Evolutionary conservation across 2,888 invertebrate species (phyloP).

Genomic region (Agriopis leucophaearia): DNA sequence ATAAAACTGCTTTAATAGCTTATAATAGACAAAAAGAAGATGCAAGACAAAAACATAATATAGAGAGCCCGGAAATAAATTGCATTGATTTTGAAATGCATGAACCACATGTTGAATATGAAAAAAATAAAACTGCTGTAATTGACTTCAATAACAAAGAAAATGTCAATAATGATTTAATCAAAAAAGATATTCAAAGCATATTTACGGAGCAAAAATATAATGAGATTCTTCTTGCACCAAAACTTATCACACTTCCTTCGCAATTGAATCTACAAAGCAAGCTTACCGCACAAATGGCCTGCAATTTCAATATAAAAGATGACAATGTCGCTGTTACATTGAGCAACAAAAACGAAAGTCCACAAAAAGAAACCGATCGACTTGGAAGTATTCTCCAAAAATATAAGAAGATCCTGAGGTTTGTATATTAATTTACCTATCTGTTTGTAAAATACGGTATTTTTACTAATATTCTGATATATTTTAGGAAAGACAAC

Average conservation of each 20-base stretch:
- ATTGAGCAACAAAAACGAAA: background rate
- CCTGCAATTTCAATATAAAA: constrained; percentile 7
- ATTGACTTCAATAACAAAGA: background rate
- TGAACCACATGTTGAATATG: background rate
- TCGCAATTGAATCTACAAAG: background rate
- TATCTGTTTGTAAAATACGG: background rate
- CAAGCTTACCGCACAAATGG: background rate
- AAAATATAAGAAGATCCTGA: constrained; percentile 65
- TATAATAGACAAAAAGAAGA: background rate
- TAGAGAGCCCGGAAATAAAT: background rate
- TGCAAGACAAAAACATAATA: background rate
- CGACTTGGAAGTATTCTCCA: constrained; percentile 61
- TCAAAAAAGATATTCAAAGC: background rate
- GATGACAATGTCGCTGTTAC: constrained; percentile 4
- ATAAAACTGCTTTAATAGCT: background rate
- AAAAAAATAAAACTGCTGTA: constrained; percentile 4
- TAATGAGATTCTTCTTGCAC: background rate
- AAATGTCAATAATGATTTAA: background rate
- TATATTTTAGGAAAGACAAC: constrained; percentile 47
- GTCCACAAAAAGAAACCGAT: constrained; percentile 31
- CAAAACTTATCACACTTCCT: background rate
- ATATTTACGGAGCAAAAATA: background rate
- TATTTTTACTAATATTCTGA: background rate
- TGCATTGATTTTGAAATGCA: constrained; percentile 8
- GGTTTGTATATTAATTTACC: constrained; percentile 50